Evolutionary conservation across 2,888 invertebrate genomes (phyloP), one percentile per base, ranked within the genome.

Genomic region (Philhelius pedissequus): DNA sequence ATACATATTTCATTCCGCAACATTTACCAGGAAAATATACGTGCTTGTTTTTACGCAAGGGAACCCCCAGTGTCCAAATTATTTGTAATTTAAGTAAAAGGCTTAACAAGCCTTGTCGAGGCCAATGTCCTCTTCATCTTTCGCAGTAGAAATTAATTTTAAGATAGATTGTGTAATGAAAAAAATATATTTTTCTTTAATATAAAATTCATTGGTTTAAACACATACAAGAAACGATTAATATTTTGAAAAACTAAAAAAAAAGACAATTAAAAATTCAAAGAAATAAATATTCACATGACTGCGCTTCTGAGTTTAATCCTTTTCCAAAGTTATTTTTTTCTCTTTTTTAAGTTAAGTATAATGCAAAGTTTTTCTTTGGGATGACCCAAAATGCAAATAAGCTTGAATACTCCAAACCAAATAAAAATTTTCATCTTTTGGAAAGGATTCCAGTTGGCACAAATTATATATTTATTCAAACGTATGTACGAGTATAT

Each of bases 351-450:
- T n/a, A 25, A 32, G 32, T 54, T 3, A 40, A 43, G 45, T 32
- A 70, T 58, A 58, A 76, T 76, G 77, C 66, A 77, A 73, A 68
- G 60, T 52, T 82, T 68, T 77, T 68, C 60, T 54, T 54, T 56
- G n/a, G 45, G 52, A 69, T 82, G 77, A 77, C 81, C 77, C 71
- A 82, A 82, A 82, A 77, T 60, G 56, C 81, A 82, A 82, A 71
- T 66, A 78, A 32, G 15, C 43, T 56, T 35, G 50, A 20, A 50
- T 43, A 40, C 5, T 8, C 20, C 3, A 11, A 48, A 40, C 45
- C 56, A 64, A 22, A 58, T 43, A 73, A 40, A 38, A 32, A 52
- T 45, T 22, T 4, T 22, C 35, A 7, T 11, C 6, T 48, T 13
- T 9, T 20, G 13, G 20, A 30, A 20, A 52, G 5, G n/a, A n/a